These are phyloP conservation scores for Chironomus tentans DNA, from an alignment of 2,888 invertebrate species.

Conservation along the genomic window DNA sequence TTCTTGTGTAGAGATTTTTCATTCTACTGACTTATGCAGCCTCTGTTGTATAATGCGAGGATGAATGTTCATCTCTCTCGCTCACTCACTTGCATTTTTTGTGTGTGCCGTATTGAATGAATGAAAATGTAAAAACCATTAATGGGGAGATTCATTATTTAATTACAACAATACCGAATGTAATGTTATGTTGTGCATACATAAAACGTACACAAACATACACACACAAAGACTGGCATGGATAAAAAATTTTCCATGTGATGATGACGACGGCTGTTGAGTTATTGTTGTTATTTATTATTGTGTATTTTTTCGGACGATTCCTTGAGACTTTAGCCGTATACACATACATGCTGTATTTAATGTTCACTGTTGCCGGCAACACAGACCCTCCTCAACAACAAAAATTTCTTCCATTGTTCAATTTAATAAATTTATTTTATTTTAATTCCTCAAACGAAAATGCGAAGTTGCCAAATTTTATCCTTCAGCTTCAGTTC, in stretches of 20 bases:
- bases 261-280: background rate
- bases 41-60: background rate
- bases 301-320: background rate
- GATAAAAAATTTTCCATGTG: too few species aligned
- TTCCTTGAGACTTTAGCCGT: background rate
- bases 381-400: constrained; percentile 16
- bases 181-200: background rate
- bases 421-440: constrained; percentile 27
- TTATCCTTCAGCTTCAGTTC: background rate
- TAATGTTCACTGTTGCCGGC: background rate
- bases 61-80: background rate
- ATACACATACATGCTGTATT: background rate
- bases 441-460: background rate
- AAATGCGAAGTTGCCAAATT: constrained; percentile 24
- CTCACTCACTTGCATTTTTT: background rate
- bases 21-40: background rate
- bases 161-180: constrained; percentile 14
- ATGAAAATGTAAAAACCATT: constrained; percentile 4
- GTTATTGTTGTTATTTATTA: background rate
- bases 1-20: background rate
- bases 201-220: background rate
- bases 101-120: too few species aligned
- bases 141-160: constrained; percentile 27
- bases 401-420: constrained; percentile 9
- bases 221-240: background rate